Percentiles rank a stretch among this genome's conserved stretches.
phyloP scores from a whole-genome alignment of 1,140 invertebrate species.

The Brachionus paranguensis region DNA sequence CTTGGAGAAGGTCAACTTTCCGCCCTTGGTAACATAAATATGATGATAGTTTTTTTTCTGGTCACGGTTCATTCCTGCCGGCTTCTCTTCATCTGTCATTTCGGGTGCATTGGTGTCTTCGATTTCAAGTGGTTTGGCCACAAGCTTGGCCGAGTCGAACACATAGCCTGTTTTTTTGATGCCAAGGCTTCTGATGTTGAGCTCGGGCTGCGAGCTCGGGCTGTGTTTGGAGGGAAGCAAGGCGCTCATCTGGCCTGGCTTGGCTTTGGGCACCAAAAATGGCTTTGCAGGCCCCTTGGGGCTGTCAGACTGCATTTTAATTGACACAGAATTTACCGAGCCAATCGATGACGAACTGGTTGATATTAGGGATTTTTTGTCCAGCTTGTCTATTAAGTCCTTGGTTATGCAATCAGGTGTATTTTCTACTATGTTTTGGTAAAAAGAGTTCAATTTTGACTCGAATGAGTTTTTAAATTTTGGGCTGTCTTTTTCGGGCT shows the following conservation, averaged over 20 bases:
- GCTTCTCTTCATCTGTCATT: neutral
- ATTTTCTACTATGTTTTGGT: neutral
- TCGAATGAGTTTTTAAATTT: neutral
- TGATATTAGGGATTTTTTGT: neutral
- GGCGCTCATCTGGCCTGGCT: neutral
- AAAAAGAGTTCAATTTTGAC: neutral
- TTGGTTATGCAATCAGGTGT: neutral
- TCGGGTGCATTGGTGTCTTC: neutral
- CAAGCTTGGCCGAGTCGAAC: neutral
- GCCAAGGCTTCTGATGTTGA: neutral
- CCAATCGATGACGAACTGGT: neutral
- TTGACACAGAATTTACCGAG: neutral
- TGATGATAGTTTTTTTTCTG: neutral
- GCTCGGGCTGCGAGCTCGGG: neutral
- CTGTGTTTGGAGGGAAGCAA: neutral
- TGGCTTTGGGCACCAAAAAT: neutral
- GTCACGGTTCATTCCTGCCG: neutral
- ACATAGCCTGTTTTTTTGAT: neutral
- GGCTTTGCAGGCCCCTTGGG: neutral
- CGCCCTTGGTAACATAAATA: neutral
- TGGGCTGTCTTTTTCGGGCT: neutral
- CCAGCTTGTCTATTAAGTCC: neutral
- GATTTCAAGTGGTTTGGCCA: neutral
- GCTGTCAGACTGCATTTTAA: neutral
- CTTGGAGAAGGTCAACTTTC: neutral